Evolutionary conservation across 2,888 invertebrate genomes (phyloP), one percentile per base, ranked within the genome.

Genomic region (Octonoba sinensis): DNA sequence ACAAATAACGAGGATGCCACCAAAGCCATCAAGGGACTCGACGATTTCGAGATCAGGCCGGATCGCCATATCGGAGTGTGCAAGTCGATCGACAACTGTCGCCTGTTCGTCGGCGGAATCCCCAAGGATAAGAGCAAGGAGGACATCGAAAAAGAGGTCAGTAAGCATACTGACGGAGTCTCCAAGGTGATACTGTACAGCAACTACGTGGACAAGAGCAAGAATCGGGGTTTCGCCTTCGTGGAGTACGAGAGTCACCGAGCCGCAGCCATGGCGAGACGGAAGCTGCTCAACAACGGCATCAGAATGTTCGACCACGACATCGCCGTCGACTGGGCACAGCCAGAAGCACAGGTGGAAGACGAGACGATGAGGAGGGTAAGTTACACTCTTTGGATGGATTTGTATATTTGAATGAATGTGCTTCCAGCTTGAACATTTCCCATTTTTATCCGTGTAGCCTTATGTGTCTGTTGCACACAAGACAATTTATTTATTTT

Each of bases 291-390:
- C 66, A 88, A 84, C n/a, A 81, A 67, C 0, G 87, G 85, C 57
- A 90, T 92, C 20, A 90, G 90, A 84, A 88, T 84, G 3, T 84
- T 75, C 54, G 93, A 93, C 90, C 92, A 86, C 90, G 91, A 92
- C 57, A 91, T 95, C 56, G 91, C 91, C 83, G 93, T 95, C 0
- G 95, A 96, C 88, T 96, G 96, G 96, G 95, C 96, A 0, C 93
- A 94, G 87, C 95, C 95, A 0, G 93, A 95, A 87, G 93, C 91
- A 54, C 91, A 93, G 64, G 91, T 94, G 0, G 93, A 93, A 86
- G 93, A 93, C 22, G 92, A 91, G n/a, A 90, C 92, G 46, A 94
- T 95, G 94, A 88, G 87, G 49, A 88, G 88, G 86, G 90, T 90
- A 87, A 69, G 79, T 56, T 2, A 49, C n/a, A 13, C 11, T n/a